Base-by-base conservation (phyloP, 2,888 invertebrate species). In the Eutolmus rufibarbis region DNA sequence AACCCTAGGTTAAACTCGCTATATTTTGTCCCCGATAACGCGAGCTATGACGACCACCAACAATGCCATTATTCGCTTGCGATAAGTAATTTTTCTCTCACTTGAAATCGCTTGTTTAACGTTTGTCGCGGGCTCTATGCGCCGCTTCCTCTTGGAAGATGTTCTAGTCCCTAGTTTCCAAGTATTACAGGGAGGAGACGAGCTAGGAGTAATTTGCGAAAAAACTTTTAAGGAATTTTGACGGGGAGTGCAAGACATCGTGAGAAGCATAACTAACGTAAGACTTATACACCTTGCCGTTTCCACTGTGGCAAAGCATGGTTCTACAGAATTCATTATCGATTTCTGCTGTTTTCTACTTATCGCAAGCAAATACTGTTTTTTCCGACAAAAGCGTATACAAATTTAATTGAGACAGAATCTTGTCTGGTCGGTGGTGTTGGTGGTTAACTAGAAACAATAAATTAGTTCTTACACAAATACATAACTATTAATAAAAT, bases 1-100 rank as follows among this genome's bases (percentile, higher is more conserved):
- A 88, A 88, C 88, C 88, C 84, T 34, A 87, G 88, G 87, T 86
- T 78, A 84, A 74, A 76, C 28, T 86, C 56, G 88, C 86, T 74
- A 87, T 86, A 88, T 88, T 87, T 88, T 74, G 87, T 56, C 57
- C 74, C 86, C 57, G 86, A 87, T 86, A 86, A 87, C 77, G 81
- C 43, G 28, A 46, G 77, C 78, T 87, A 74, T 46, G 46, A 85
- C 43, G 74, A 43, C 43, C 74, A 37, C 31, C 7, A 51, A 56
- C 19, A 81, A 37, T 40, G 40, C 40, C 66, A 23, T 85, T 74
- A 85, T 85, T 74, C 74, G 43, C n/a, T n/a, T 31, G 40, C 74
- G 74, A 85, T 85, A 85, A 85, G 85, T 85, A 74, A 85, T 85
- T 85, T 74, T 85, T 85, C 46, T 66, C 66, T 66, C 74, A 74